Base-by-base conservation (phyloP, 2,113 vertebrate species). In the Pimephales promelas region DNA sequence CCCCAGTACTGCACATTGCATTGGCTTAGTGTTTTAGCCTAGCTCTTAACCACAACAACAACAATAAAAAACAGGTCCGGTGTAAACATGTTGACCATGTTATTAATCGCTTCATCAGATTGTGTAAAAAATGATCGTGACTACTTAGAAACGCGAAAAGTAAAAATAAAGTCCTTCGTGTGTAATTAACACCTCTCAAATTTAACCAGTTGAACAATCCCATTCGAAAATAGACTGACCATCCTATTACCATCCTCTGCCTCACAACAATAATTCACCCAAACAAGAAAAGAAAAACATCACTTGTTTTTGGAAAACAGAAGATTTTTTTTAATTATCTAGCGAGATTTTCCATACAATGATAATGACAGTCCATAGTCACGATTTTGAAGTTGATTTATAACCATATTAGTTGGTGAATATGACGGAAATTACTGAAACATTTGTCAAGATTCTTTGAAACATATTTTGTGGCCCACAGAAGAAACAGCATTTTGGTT, bases 141-240 rank as follows among this genome's bases (percentile, higher is more conserved):
- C 20, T 31, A 36, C 74, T 77, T 49, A 56, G 49, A 56, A 75
- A 36, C 10, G 13, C 3, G 7, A 22, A 36, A 20, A 36, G 45
- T 36, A 75, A 57, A 56, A 77, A 57, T 40, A 57, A 77, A 57
- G 10, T 57, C 56, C 31, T 77, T 22, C 24, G 34, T 77, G 31
- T 34, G 56, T 61, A 40, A 61, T 78, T 78, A 61, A 61, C 74
- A 54, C 76, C 75, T 78, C 56, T 78, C 43, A 56, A 78, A 36
- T 78, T 76, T 28, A 56, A 76, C 26, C 20, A 10, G 8, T 10
- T n/a, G 34, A 36, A 59, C 31, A 2, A 10, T 40, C 4, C 34
- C 34, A 26, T 78, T 56, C 26, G 56, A 61, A 26, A 78, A 57
- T 40, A 56, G 6, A 77, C 47, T 20, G 57, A 24, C 24, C 22